phyloP scores from a whole-genome alignment of 2,888 invertebrate genomes.

The Serrognathus titanus region DNA sequence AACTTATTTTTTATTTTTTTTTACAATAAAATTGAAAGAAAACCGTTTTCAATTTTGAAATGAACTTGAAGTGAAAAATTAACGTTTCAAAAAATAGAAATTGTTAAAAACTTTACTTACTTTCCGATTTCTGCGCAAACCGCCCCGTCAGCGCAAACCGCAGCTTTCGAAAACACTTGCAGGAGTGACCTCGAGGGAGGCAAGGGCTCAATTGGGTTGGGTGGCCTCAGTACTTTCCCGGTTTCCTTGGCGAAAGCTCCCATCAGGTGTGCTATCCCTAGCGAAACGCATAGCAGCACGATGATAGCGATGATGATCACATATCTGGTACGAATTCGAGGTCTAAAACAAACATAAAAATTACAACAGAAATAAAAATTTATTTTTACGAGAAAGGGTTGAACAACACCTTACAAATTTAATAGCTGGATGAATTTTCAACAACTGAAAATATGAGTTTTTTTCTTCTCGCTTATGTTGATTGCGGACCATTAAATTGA shows the following conservation, averaged over 20 bases:
- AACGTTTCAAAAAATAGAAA: no score
- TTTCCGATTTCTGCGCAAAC: slow-evolving; percentile 75
- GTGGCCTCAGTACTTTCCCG: slow-evolving; percentile 50
- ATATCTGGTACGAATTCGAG: slow-evolving; percentile 24
- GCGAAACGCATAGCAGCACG: slow-evolving; percentile 27
- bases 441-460: no score
- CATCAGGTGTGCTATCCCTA: slow-evolving; percentile 32
- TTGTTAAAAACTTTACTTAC: slow-evolving; percentile 49
- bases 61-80: no score
- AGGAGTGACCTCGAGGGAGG: slow-evolving; percentile 66
- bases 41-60: no score
- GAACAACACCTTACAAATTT: no score
- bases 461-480: no score
- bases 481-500: no score
- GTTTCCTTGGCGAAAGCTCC: slow-evolving; percentile 26
- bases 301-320: slow-evolving; percentile 21
- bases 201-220: slow-evolving; percentile 61
- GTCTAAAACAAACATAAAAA: slow-evolving; percentile 23
- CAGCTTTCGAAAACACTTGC: slow-evolving; percentile 64
- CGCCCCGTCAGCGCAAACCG: slow-evolving; percentile 74
- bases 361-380: background rate
- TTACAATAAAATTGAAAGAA: no score
- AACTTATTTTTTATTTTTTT: no score
- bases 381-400: background rate
- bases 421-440: no score